Conservation (phyloP, 2,797 vertebrate genomes). For the Gephyroberyx darwinii region DNA sequence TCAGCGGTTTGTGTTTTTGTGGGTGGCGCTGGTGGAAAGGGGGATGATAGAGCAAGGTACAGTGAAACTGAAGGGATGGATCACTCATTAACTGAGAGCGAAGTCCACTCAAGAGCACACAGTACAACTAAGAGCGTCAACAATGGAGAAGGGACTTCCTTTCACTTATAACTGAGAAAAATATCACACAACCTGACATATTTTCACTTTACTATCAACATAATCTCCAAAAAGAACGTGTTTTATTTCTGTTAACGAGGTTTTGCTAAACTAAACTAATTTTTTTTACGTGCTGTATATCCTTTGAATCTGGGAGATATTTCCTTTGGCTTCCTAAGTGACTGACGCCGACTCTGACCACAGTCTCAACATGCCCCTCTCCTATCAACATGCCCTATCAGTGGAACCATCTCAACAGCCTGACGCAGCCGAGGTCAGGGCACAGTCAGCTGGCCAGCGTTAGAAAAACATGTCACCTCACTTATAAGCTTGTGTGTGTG, state of each 20-base stretch:
- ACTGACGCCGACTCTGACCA: not conserved
- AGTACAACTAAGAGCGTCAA: conserved; percentile 8
- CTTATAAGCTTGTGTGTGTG: conserved; percentile 4
- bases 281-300: not conserved
- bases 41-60: conserved; percentile 26
- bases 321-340: not conserved
- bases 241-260: not conserved
- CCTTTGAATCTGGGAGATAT: not conserved
- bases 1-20: conserved; percentile 4
- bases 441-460: not conserved
- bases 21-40: conserved; percentile 4
- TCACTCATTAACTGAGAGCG: conserved; percentile 76
- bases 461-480: conserved; percentile 2
- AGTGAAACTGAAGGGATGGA: conserved; percentile 41
- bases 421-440: not conserved
- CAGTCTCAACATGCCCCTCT: not conserved
- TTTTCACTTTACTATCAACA: not conserved
- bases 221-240: not conserved
- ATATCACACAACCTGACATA: not conserved
- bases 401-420: conserved; percentile 10
- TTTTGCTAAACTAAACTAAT: too few relatives aligned
- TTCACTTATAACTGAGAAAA: not conserved
- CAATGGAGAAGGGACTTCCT: not conserved
- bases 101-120: conserved; percentile 61
- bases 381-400: not conserved